Conservation (phyloP, 2,888 invertebrate genomes). For the Poecilobothrus nobilitatus region DNA sequence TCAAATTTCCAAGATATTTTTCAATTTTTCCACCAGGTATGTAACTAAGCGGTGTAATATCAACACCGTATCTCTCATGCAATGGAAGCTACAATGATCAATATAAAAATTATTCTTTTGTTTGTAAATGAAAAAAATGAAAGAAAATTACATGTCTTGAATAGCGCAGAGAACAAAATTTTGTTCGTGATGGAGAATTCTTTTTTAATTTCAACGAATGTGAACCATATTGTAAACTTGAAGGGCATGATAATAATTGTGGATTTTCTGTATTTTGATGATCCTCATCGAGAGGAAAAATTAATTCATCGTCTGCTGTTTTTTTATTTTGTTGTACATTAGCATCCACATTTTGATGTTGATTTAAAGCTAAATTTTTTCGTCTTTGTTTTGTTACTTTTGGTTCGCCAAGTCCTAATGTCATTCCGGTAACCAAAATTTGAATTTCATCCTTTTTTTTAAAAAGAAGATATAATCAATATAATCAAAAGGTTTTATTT, state of each 20-base stretch:
- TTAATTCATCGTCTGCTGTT: slow-evolving; percentile 62
- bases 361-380: slow-evolving; percentile 31
- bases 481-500: slow-evolving; percentile 7
- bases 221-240: slow-evolving; percentile 33
- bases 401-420: slow-evolving; percentile 61
- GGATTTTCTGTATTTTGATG: slow-evolving; percentile 41
- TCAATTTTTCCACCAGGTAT: slow-evolving; percentile 70
- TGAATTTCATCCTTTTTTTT: slow-evolving; percentile 55
- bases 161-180: slow-evolving; percentile 27
- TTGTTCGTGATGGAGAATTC: slow-evolving; percentile 48
- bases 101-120: slow-evolving; percentile 5
- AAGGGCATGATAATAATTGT: slow-evolving; percentile 22
- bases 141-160: slow-evolving; percentile 23
- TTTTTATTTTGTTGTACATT: slow-evolving; percentile 26
- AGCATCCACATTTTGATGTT: slow-evolving; percentile 25
- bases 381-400: slow-evolving; percentile 46
- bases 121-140: not conserved
- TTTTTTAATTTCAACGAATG: slow-evolving; percentile 46
- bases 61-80: slow-evolving; percentile 51
- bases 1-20: slow-evolving; percentile 78
- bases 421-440: slow-evolving; percentile 66
- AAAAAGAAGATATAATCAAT: slow-evolving; percentile 23
- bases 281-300: slow-evolving; percentile 77
- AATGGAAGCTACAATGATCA: slow-evolving; percentile 33
- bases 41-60: slow-evolving; percentile 73